Evolutionary conservation across 2,888 invertebrate genomes (phyloP).

Genomic region (Leptogaster cylindrica): DNA sequence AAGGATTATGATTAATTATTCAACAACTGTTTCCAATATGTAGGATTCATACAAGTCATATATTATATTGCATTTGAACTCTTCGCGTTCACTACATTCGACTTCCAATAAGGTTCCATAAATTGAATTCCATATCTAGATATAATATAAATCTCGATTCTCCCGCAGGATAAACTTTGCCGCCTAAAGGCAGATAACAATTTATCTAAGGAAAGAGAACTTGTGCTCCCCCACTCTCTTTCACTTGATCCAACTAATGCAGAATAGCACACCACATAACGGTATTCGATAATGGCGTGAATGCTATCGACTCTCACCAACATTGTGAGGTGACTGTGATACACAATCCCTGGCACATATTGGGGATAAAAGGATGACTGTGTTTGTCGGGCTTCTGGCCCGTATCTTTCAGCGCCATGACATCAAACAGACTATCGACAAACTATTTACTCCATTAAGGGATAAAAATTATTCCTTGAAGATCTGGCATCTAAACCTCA

Average conservation of each 20-base stretch:
- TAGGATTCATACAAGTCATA: no score
- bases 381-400: neutral
- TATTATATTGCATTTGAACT: no score
- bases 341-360: slow-evolving; percentile 3
- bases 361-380: neutral
- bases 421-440: neutral
- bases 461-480: slow-evolving; percentile 4
- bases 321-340: neutral
- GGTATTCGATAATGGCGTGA: no score
- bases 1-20: no score
- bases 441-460: slow-evolving; percentile 7
- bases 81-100: neutral
- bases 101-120: neutral
- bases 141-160: neutral
- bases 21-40: no score
- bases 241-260: neutral
- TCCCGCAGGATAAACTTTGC: neutral
- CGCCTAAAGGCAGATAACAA: neutral
- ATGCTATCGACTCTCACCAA: neutral
- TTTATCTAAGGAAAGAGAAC: no score
- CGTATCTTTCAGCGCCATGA: neutral
- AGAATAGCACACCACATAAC: neutral
- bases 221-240: no score
- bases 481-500: neutral
- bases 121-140: neutral